Percentiles rank a stretch among this genome's conserved stretches.
These are phyloP conservation scores for Tineola bisselliella DNA, from an alignment of 2,888 invertebrate species.

Conservation along the genomic window DNA sequence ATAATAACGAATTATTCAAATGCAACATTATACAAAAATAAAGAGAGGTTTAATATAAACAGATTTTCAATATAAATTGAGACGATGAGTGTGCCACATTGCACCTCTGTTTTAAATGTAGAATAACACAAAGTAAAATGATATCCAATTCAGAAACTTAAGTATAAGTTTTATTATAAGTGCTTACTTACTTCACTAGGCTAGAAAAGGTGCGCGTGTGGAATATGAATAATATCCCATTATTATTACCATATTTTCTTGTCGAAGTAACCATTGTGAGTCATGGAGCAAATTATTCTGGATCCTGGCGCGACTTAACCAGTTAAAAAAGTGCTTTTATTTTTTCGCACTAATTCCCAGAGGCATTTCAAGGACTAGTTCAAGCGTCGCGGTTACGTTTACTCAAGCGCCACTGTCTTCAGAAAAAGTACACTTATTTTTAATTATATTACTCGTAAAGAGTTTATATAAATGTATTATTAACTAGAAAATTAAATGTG, in stretches of 20 bases:
- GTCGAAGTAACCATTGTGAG: constrained; percentile 11
- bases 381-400: not conserved
- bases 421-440: not conserved
- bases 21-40: too few relatives aligned
- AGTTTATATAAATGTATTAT: constrained; percentile 1
- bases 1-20: too few relatives aligned
- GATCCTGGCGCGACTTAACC: constrained; percentile 10
- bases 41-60: too few relatives aligned
- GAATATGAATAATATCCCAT: constrained; percentile 4
- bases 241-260: constrained; percentile 13
- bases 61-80: too few relatives aligned
- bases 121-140: too few relatives aligned
- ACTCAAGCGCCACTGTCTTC: constrained; percentile 2
- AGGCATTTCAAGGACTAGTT: constrained; percentile 9
- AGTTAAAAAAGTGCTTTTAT: constrained; percentile 12
- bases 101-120: too few relatives aligned
- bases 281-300: constrained; percentile 13
- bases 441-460: constrained; percentile 3
- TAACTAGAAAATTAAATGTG: not conserved
- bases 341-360: constrained; percentile 11
- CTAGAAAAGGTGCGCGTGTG: not conserved
- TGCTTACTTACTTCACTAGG: not conserved
- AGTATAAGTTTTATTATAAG: not conserved
- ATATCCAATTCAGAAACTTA: too few relatives aligned
- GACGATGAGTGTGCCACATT: too few relatives aligned